phyloP scores from a whole-genome alignment of 2,113 vertebrate species.

The Orthonyx spaldingii region DNA sequence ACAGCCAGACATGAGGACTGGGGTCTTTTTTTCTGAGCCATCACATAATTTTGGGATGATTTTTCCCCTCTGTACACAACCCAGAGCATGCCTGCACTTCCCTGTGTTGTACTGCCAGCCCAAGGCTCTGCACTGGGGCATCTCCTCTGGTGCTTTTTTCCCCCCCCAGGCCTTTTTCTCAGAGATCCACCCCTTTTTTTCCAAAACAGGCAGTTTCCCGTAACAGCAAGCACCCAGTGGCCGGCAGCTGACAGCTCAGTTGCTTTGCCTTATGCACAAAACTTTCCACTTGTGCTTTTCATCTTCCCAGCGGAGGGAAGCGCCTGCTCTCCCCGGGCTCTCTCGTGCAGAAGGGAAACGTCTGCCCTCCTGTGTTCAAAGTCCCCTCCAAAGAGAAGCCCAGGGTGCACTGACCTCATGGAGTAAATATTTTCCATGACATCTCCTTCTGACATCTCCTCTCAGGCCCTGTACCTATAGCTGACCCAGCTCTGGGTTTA shows the following conservation, averaged over 20 bases:
- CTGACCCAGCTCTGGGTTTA: background rate
- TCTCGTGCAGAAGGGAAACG: background rate
- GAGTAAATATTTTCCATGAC: constrained; percentile 41
- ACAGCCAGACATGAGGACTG: background rate
- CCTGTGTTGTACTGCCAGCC: background rate
- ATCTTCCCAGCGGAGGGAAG: background rate
- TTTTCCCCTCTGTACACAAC: background rate
- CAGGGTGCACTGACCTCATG: constrained; percentile 29
- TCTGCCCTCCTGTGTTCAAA: constrained; percentile 43
- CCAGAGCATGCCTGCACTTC: background rate
- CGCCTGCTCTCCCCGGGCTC: background rate
- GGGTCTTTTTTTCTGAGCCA: background rate
- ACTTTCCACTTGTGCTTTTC: constrained; percentile 3
- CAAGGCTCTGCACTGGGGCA: background rate
- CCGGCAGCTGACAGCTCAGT: background rate
- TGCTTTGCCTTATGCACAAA: background rate
- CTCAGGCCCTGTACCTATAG: background rate
- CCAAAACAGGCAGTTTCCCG: background rate
- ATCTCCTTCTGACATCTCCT: background rate
- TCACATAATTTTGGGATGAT: background rate
- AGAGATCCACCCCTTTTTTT: background rate
- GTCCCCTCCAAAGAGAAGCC: constrained; percentile 19
- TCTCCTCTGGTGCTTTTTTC: background rate
- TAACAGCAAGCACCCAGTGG: background rate
- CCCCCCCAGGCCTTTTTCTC: background rate